Base-by-base conservation (phyloP, 2,888 invertebrate genomes). In the Drosophila yooni region DNA sequence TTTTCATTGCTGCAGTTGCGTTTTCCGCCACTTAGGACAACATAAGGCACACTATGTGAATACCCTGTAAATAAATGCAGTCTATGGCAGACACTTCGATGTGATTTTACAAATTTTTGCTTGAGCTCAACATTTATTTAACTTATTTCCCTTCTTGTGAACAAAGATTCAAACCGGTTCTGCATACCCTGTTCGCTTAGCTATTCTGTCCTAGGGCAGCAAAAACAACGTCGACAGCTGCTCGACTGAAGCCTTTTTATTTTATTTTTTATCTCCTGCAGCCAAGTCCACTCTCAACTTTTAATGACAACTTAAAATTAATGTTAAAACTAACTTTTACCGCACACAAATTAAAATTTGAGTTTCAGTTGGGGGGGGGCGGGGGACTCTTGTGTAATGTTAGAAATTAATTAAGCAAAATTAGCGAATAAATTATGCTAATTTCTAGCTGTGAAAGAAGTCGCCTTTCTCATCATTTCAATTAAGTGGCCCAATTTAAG, bases 391-490 rank as follows among this genome's bases (percentile, higher is more conserved):
- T 34, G 38, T 40, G 27, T 43, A 61, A 36, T 54, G 69, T 27
- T 29, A 33, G 13, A 54, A 64, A 46, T 76, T 53, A 58, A 76
- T 76, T 69, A 63, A 56, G 29, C 48, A 50, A 67, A 74, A 58
- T 73, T 43, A 33, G 21, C 34, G 11, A 36, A 62, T 67, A 63
- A 56, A 64, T 83, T 79, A 83, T 86, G 83, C 29, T 76, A 79
- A 83, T 79, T 66, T 48, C 15, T 21, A 21, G 50, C 25, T 15
- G 48, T 51, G n/a, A 70, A 67, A 36, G 65, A 66, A 56, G 43
- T 51, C 56, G 65, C 50, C 18, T 7, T 29, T 58, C 52, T 46
- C 21, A 21, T 46, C 40, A 54, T 46, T 46, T 33, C 33, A 50
- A 59, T 50, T 60, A 33, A 38, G 11, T 56, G 34, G 60, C 68